Evolutionary conservation across 2,113 vertebrate species (phyloP).

Genomic region (Chinchilla lanigera): DNA sequence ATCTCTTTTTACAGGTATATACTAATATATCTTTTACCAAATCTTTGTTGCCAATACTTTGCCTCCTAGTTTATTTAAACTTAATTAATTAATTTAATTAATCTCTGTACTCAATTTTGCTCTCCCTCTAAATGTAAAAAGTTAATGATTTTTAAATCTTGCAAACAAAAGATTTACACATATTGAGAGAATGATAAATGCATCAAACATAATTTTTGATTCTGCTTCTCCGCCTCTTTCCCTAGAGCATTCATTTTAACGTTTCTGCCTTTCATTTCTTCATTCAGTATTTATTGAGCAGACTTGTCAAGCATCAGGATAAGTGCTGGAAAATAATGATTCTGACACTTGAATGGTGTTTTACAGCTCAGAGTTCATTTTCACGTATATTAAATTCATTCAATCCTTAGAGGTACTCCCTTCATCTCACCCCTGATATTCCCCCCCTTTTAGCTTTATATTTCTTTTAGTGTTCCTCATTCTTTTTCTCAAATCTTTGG

Average conservation of each 20-base stretch:
- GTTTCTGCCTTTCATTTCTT: conserved; percentile 52
- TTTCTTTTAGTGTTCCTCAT: conserved; percentile 11
- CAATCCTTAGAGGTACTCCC: neutral
- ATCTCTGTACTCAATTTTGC: conserved; percentile 19
- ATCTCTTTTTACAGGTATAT: conserved; percentile 25
- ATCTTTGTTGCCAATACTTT: conserved; percentile 19
- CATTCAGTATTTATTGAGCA: conserved; percentile 39
- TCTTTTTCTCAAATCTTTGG: neutral
- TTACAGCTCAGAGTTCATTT: conserved; percentile 37
- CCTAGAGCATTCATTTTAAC: conserved; percentile 19
- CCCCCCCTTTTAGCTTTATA: neutral
- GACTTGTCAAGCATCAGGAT: neutral
- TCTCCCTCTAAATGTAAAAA: neutral
- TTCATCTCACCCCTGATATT: neutral
- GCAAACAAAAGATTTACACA: neutral
- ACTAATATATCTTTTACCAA: conserved; percentile 9
- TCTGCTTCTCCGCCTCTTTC: neutral
- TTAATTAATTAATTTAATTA: conserved; percentile 59
- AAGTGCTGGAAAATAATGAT: conserved; percentile 27
- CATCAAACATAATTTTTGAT: conserved; percentile 36
- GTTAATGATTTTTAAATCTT: conserved; percentile 19
- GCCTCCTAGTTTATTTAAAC: conserved; percentile 43
- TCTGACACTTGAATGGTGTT: conserved; percentile 57
- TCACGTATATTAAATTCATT: conserved; percentile 54
- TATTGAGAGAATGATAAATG: conserved; percentile 29